Evolutionary conservation across 2,888 invertebrate species (phyloP).

Genomic region (Polyommatus icarus): DNA sequence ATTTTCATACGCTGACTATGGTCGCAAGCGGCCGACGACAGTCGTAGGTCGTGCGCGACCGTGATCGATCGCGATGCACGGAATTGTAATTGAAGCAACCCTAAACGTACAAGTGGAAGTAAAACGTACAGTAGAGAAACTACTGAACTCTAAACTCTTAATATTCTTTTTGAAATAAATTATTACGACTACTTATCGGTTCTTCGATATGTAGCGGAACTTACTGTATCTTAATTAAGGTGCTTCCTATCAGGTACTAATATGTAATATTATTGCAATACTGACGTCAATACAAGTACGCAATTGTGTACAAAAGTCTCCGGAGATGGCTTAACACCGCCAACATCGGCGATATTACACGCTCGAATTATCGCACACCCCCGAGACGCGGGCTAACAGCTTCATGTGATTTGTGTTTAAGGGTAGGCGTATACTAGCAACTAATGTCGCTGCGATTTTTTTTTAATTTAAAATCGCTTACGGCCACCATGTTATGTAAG

Average conservation of each 20-base stretch:
- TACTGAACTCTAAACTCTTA: too few species aligned
- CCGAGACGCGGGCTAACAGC: neutral
- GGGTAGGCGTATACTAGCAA: neutral
- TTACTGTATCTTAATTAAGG: too few species aligned
- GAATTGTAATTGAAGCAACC: too few species aligned
- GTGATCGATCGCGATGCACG: too few species aligned
- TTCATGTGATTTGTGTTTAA: conserved; percentile 21
- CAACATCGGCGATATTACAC: neutral
- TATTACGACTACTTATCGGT: too few species aligned
- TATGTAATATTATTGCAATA: neutral
- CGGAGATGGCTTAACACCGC: conserved; percentile 4
- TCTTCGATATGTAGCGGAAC: too few species aligned
- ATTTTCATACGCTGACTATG: too few species aligned
- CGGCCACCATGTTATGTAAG: neutral
- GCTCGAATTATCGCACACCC: conserved; percentile 24
- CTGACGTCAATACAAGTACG: neutral
- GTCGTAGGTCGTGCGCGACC: too few species aligned
- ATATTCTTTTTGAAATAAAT: too few species aligned
- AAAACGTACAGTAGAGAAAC: too few species aligned
- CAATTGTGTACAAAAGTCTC: neutral
- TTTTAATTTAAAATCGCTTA: neutral
- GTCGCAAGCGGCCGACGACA: too few species aligned
- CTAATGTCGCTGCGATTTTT: neutral
- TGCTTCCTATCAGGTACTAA: neutral
- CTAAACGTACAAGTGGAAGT: too few species aligned